Base-by-base conservation (phyloP, 2,113 vertebrate genomes). In the Promerops cafer region DNA sequence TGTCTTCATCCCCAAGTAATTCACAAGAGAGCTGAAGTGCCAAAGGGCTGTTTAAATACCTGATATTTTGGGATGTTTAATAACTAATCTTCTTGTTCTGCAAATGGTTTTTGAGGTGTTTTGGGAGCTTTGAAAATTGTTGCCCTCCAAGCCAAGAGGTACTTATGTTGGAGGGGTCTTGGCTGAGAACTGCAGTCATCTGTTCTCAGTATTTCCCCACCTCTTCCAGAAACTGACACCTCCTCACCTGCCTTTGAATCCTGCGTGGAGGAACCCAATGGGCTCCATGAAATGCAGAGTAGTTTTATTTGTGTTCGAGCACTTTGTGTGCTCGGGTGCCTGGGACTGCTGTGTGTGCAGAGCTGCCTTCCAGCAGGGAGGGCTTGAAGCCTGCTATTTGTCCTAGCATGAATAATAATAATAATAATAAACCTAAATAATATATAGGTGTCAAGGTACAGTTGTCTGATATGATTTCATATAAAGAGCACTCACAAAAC, bases 351-450 rank as follows among this genome's bases (percentile, higher is more conserved):
- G 49, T 70, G 45, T 15, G 39, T n/a, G 1, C 2, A 5, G 75
- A 92, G 27, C 66, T 87, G 54, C 69, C n/a, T 93, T 95, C 64
- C 89, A 87, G 69, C 8, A 3, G 89, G 57, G 94, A 78, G 45
- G 33, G 64, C 56, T 87, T 39, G 66, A 66, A 95, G 47, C 66
- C 75, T 83, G 23, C 23, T 63, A 31, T 74, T 96, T 92, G 45
- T 78, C 83, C 84, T 49, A n/a, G 69, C 16, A 57, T 61, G 64
- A 72, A 83, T 63, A 60, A 70, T 87, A 87, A 76, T 47, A 65
- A 64, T 53, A 53, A 84, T 30, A 75, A 69, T 33, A 90, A 93
- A 68, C 63, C 42, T 92, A 69, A 95, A 92, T 95, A 94, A 96
- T 95, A 64, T 69, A 94, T 63, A 94, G 49, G 14, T 92, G 70